phyloP scores from a whole-genome alignment of 2,888 invertebrate species.

The Euclidia mi region DNA sequence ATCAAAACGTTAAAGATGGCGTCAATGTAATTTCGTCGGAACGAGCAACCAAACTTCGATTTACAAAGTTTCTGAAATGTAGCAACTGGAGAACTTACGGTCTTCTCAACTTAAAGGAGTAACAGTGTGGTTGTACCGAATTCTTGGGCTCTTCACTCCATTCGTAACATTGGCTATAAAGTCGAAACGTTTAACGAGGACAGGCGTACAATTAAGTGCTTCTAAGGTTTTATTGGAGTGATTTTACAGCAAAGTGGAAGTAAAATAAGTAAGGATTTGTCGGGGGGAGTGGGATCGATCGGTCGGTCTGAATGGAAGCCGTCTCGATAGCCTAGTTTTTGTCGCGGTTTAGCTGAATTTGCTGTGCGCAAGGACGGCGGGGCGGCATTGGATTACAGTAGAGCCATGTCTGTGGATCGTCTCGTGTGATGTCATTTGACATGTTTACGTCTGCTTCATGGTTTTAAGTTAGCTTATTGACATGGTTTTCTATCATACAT shows the following conservation, averaged over 20 bases:
- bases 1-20: constrained; percentile 29
- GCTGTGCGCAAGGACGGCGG: constrained; percentile 18
- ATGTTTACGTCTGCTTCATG: no score
- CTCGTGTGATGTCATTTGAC: constrained; percentile 19
- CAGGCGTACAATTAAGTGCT: constrained; percentile 14
- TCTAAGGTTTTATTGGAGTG: constrained; percentile 15
- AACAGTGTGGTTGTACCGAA: constrained; percentile 16
- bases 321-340: constrained; percentile 55
- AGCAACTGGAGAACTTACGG: constrained; percentile 9
- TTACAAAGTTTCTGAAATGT: constrained; percentile 21
- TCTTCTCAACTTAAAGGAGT: constrained; percentile 14
- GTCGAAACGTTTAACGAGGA: constrained; percentile 14
- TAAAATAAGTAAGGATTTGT: constrained; percentile 47
- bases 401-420: constrained; percentile 27
- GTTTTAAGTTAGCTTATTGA: no score
- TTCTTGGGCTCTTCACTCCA: neutral
- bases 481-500: no score
- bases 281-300: constrained; percentile 63
- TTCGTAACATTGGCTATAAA: constrained; percentile 19
- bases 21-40: constrained; percentile 21
- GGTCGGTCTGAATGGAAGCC: constrained; percentile 42
- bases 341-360: constrained; percentile 39
- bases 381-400: constrained; percentile 24
- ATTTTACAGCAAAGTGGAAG: constrained; percentile 21
- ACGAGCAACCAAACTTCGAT: constrained; percentile 9